Evolutionary conservation across 2,888 invertebrate genomes (phyloP).

Genomic region (Blastobasis lacticolella): DNA sequence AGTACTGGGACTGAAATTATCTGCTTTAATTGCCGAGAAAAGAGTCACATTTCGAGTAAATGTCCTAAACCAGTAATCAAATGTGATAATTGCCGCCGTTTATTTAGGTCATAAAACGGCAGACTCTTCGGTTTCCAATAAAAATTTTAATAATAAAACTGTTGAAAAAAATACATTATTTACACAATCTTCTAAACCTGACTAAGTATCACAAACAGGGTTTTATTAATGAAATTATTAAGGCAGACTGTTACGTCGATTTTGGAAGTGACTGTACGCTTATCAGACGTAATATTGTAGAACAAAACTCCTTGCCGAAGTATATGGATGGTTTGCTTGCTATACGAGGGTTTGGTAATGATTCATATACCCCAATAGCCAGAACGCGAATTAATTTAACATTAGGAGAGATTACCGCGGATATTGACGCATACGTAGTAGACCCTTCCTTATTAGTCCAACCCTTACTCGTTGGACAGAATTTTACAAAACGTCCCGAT

Average conservation of each 20-base stretch:
- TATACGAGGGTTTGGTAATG: neutral
- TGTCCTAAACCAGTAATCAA: constrained; percentile 3
- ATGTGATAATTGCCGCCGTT: constrained; percentile 2
- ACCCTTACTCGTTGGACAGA: neutral
- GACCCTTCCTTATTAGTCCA: neutral
- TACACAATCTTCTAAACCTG: neutral
- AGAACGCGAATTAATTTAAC: neutral
- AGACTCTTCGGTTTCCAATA: neutral
- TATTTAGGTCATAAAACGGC: neutral
- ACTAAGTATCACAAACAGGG: constrained; percentile 4
- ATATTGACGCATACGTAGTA: neutral
- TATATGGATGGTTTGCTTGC: neutral
- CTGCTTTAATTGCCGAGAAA: constrained; percentile 6
- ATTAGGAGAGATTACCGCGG: neutral
- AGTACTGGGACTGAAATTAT: neutral
- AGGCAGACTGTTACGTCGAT: constrained; percentile 3
- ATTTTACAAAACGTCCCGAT: constrained; percentile 1
- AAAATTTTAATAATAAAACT: neutral
- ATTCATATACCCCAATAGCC: neutral
- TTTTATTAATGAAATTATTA: neutral
- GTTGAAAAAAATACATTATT: neutral
- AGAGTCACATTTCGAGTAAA: neutral
- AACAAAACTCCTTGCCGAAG: neutral
- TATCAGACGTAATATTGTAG: neutral
- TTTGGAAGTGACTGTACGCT: constrained; percentile 5